Conservation (phyloP, 2,888 invertebrate genomes). For the Thysanoteuthis rhombus region DNA sequence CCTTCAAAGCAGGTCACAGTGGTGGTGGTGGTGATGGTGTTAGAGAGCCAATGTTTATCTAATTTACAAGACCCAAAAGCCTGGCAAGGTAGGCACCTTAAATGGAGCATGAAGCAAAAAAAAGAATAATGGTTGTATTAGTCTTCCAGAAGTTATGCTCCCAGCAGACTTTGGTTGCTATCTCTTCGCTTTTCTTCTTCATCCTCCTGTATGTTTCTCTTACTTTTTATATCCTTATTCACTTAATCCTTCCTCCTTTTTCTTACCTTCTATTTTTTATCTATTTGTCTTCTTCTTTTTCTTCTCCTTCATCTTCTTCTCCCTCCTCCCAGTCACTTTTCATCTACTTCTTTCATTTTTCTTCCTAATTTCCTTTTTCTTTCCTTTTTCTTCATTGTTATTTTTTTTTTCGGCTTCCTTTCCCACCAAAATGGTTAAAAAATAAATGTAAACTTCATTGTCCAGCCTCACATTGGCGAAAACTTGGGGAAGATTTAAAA, state of each 20-base stretch:
- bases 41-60: not conserved
- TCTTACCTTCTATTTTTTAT: too few species aligned
- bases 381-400: not conserved
- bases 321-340: not conserved
- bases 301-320: not conserved
- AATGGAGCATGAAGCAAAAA: not conserved
- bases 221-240: too few species aligned
- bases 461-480: too few species aligned
- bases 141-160: not conserved
- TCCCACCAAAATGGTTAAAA: too few species aligned
- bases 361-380: not conserved
- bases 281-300: not conserved
- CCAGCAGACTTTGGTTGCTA: not conserved
- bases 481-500: too few species aligned
- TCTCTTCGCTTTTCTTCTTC: not conserved
- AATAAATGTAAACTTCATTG: too few species aligned
- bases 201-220: not conserved
- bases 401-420: not conserved
- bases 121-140: not conserved
- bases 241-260: too few species aligned
- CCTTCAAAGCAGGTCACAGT: not conserved
- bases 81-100: not conserved
- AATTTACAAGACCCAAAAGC: not conserved
- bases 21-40: not conserved
- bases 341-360: not conserved